phyloP scores from a whole-genome alignment of 92 coral and sea anemone genomes.

The Palythoa caribaeorum region DNA sequence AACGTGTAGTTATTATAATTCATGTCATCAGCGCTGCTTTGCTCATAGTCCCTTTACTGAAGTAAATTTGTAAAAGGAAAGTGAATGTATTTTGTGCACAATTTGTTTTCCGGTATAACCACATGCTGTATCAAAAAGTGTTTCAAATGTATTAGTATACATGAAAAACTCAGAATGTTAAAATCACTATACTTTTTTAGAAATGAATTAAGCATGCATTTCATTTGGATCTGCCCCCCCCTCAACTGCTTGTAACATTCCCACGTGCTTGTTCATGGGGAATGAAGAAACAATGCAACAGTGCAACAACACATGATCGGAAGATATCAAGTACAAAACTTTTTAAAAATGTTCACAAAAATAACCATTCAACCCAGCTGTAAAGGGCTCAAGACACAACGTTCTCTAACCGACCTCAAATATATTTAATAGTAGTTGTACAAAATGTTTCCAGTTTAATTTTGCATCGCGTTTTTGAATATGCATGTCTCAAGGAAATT shows the following conservation, averaged over 20 bases:
- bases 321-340: background rate
- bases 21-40: too few relatives aligned
- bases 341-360: background rate
- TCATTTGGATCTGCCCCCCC: background rate
- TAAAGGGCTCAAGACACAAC: too few relatives aligned
- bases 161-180: background rate
- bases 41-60: background rate
- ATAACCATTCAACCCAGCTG: too few relatives aligned
- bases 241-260: conserved; percentile 4
- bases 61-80: background rate
- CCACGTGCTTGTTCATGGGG: conserved; percentile 21
- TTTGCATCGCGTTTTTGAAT: too few relatives aligned
- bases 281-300: background rate
- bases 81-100: background rate
- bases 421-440: too few relatives aligned
- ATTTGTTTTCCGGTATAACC: background rate
- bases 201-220: conserved; percentile 4
- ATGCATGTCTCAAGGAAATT: too few relatives aligned
- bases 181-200: background rate
- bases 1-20: too few relatives aligned
- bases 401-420: too few relatives aligned
- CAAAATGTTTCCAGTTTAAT: too few relatives aligned
- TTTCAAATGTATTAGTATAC: background rate
- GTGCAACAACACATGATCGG: conserved; percentile 12
- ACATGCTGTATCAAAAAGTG: too few relatives aligned